phyloP scores from a whole-genome alignment of 2,113 vertebrate species.

The Struthio camelus region DNA sequence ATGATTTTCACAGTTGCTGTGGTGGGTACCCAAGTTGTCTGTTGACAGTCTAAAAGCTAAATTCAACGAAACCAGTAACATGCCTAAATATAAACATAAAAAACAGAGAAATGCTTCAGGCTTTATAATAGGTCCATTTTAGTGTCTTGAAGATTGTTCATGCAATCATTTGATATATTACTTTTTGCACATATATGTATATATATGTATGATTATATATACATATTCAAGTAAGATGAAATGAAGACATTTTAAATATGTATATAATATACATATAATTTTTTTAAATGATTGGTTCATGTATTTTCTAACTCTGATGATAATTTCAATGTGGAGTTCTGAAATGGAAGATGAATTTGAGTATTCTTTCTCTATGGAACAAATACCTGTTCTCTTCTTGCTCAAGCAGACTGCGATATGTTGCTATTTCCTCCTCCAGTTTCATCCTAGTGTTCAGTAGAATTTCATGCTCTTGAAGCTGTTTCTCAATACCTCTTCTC shows the following conservation, averaged over 20 bases:
- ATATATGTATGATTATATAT: not conserved
- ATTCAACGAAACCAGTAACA: not conserved
- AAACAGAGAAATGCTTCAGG: not conserved
- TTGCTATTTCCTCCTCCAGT: constrained; percentile 93
- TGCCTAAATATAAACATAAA: not conserved
- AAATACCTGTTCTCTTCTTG: constrained; percentile 91
- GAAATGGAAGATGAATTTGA: not conserved
- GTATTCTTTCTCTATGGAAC: not conserved
- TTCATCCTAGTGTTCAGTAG: constrained; percentile 96
- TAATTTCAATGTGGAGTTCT: not conserved
- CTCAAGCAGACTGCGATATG: constrained; percentile 90
- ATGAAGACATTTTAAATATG: not conserved
- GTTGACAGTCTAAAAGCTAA: not conserved
- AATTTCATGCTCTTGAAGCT: constrained; percentile 87
- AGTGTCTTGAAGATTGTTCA: not conserved
- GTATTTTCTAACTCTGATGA: not conserved
- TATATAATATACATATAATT: not conserved
- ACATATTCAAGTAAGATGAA: too few relatives aligned
- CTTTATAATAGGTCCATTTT: not conserved
- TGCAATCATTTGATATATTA: not conserved
- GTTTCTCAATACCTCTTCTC: constrained; percentile 83
- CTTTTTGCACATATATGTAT: not conserved
- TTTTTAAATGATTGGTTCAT: not conserved
- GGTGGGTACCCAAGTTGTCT: not conserved
- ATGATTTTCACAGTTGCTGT: not conserved